Conservation (phyloP, 2,888 invertebrate genomes). For the Chelonus formosanus region DNA sequence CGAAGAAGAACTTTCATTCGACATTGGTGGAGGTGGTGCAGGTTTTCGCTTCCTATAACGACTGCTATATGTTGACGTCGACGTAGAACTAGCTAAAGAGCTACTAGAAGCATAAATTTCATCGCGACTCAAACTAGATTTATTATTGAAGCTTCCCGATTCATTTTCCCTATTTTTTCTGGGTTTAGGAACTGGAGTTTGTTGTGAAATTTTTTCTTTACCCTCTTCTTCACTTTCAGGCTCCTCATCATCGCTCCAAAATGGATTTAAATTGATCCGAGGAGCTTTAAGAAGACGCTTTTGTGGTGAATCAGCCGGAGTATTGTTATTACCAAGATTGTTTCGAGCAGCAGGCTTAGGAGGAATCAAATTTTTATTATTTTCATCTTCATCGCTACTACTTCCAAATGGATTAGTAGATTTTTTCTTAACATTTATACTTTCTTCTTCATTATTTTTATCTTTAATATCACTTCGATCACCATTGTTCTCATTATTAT, state of each 20-base stretch:
- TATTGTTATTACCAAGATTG: conserved; percentile 44
- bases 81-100: conserved; percentile 62
- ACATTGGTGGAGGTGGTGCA: conserved; percentile 70
- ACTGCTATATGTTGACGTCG: conserved; percentile 65
- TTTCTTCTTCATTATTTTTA: conserved; percentile 7
- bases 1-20: conserved; percentile 29
- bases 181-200: conserved; percentile 66
- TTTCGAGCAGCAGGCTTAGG: conserved; percentile 62
- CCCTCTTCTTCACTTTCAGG: conserved; percentile 44
- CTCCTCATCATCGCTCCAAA: conserved; percentile 78
- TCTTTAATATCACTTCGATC: neutral
- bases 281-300: conserved; percentile 66
- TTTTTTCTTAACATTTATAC: conserved; percentile 5
- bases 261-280: conserved; percentile 73
- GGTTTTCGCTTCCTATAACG: conserved; percentile 75
- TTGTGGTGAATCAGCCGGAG: conserved; percentile 38
- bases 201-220: conserved; percentile 36
- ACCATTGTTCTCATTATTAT: conserved; percentile 71
- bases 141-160: conserved; percentile 52
- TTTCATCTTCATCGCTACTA: conserved; percentile 66
- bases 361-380: conserved; percentile 39
- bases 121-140: conserved; percentile 52
- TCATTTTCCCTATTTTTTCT: conserved; percentile 63
- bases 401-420: conserved; percentile 77
- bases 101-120: conserved; percentile 62